phyloP scores from a whole-genome alignment of 2,797 vertebrate species.

The Lophura swinhoii region DNA sequence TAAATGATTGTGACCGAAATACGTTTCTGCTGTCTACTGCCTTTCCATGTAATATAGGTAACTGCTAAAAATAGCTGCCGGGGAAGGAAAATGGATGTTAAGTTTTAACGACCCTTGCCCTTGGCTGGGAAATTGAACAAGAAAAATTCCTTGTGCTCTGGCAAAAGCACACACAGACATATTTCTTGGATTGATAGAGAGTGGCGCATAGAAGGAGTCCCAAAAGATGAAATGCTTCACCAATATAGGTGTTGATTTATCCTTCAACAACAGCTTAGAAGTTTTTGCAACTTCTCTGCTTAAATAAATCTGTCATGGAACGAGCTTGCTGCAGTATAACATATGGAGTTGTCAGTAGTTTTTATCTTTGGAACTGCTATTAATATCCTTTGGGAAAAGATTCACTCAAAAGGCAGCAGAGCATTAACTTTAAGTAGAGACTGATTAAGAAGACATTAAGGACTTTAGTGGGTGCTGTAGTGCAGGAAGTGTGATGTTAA shows the following conservation, averaged over 20 bases:
- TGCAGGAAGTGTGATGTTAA: background rate
- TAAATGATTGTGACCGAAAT: background rate
- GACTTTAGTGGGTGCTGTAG: background rate
- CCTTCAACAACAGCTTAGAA: background rate
- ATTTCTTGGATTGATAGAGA: background rate
- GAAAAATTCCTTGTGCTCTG: background rate
- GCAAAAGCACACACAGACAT: background rate
- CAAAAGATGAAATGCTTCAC: background rate
- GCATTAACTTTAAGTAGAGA: background rate
- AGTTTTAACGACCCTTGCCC: background rate
- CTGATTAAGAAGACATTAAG: background rate
- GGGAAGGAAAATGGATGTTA: background rate
- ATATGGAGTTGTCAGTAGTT: slow-evolving; percentile 14
- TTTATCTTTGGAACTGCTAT: slow-evolving; percentile 12
- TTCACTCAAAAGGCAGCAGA: background rate
- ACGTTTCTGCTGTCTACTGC: background rate
- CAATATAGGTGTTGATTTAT: slow-evolving; percentile 4
- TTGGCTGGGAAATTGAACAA: background rate
- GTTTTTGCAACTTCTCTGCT: slow-evolving; percentile 24
- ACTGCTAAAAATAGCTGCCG: background rate
- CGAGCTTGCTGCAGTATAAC: background rate
- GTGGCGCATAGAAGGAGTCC: background rate
- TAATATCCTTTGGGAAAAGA: background rate
- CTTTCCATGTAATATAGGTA: background rate
- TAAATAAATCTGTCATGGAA: slow-evolving; percentile 21